A percentile compares a stretch with the other conserved stretches of the same genome.
These are phyloP conservation scores for Lamellibrachia columna DNA, from an alignment of 2,888 invertebrate genomes.

Conservation along the genomic window DNA sequence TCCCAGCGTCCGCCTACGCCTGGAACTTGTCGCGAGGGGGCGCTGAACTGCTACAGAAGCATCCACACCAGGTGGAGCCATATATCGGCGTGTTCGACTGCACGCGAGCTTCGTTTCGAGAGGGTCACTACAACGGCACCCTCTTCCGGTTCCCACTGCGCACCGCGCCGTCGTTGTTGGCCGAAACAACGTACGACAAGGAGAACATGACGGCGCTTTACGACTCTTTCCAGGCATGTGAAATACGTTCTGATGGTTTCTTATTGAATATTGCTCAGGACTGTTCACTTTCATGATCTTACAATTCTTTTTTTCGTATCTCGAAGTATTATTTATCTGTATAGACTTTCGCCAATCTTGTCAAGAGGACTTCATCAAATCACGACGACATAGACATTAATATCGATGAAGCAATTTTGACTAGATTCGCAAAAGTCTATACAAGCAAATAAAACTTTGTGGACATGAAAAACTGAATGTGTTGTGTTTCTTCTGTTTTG, in stretches of 20 bases:
- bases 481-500: too few species aligned
- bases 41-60: neutral
- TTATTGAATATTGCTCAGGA: neutral
- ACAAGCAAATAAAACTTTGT: too few species aligned
- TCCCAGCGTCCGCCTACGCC: slow-evolving; percentile 38
- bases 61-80: slow-evolving; percentile 54
- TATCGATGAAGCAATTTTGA: too few species aligned
- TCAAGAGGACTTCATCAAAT: too few species aligned
- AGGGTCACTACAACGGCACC: slow-evolving; percentile 49
- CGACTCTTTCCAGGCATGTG: neutral
- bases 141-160: slow-evolving; percentile 61
- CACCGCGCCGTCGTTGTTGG: slow-evolving; percentile 48
- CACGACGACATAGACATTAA: too few species aligned
- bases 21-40: slow-evolving; percentile 33
- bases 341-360: too few species aligned
- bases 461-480: too few species aligned
- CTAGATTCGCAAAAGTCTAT: too few species aligned
- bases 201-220: slow-evolving; percentile 44
- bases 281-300: too few species aligned
- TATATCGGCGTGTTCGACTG: slow-evolving; percentile 54
- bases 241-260: neutral
- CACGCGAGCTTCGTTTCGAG: slow-evolving; percentile 35
- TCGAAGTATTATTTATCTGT: too few species aligned
- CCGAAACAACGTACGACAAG: slow-evolving; percentile 52
- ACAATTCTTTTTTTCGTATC: too few species aligned